These are phyloP conservation scores for Ophion costatus DNA, from an alignment of 2,888 invertebrate genomes.

Conservation along the genomic window DNA sequence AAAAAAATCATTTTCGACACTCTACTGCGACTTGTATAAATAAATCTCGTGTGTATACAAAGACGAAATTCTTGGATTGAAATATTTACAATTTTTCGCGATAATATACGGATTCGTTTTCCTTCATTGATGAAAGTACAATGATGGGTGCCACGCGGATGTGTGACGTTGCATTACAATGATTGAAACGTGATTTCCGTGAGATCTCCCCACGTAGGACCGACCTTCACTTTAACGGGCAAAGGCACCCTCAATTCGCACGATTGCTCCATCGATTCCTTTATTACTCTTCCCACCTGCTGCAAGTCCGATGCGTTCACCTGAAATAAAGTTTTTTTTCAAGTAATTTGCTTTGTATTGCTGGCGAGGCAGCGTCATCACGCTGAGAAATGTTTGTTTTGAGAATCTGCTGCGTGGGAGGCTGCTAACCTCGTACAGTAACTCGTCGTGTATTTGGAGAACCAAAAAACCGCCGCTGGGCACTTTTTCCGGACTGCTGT, in stretches of 20 bases:
- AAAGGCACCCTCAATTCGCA: slow-evolving; percentile 90
- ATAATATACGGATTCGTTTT: background rate
- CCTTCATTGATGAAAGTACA: background rate
- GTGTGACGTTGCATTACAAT: background rate
- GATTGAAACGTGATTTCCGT: slow-evolving; percentile 77
- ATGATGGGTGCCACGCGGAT: background rate
- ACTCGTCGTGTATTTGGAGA: slow-evolving; percentile 97
- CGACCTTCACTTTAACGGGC: slow-evolving; percentile 94
- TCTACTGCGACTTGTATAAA: slow-evolving; percentile 44
- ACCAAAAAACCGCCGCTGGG: slow-evolving; percentile 88
- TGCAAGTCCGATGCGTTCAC: slow-evolving; percentile 86
- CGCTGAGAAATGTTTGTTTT: slow-evolving; percentile 3
- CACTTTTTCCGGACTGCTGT: slow-evolving; percentile 70
- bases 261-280: slow-evolving; percentile 92
- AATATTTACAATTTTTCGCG: slow-evolving; percentile 50
- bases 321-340: slow-evolving; percentile 75
- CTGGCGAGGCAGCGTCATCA: background rate
- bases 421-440: slow-evolving; percentile 91
- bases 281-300: slow-evolving; percentile 87
- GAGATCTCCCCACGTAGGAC: slow-evolving; percentile 91
- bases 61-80: slow-evolving; percentile 18
- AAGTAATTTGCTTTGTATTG: slow-evolving; percentile 2
- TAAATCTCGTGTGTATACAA: slow-evolving; percentile 41
- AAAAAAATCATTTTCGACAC: slow-evolving; percentile 12
- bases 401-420: background rate